Conservation (phyloP, 2,113 vertebrate species). For the Marmota monax region DNA sequence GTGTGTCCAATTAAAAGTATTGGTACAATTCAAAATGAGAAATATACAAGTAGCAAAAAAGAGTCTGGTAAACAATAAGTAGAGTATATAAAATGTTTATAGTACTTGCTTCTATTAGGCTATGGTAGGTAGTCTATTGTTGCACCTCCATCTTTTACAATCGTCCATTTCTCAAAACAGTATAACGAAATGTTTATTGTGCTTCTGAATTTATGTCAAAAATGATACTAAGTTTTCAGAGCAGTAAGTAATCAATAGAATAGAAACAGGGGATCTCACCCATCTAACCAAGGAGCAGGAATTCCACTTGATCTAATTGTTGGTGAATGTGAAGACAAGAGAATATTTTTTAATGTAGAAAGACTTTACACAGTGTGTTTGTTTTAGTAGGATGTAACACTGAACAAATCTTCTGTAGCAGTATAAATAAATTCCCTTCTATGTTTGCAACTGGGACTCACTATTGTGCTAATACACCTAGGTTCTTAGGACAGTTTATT, state of each 20-base stretch:
- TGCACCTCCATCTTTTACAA: too few species aligned
- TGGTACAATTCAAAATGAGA: neutral
- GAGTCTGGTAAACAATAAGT: neutral
- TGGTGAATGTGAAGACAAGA: neutral
- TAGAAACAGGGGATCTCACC: neutral
- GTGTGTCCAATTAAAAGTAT: conserved; percentile 21
- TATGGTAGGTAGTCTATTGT: too few species aligned
- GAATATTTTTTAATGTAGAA: neutral
- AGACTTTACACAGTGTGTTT: neutral
- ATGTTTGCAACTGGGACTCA: neutral
- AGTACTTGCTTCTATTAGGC: neutral
- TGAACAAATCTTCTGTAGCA: neutral
- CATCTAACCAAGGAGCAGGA: neutral
- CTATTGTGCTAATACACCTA: accelerated
- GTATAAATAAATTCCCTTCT: neutral
- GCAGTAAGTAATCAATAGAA: neutral
- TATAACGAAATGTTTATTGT: neutral
- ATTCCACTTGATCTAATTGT: neutral
- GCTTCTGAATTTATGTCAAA: neutral
- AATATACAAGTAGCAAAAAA: neutral
- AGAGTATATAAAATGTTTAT: neutral
- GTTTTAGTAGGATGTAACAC: too few species aligned
- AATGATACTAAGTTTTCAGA: conserved; percentile 33
- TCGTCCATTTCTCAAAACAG: too few species aligned
- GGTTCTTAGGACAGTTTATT: neutral